Conservation (phyloP, 92 coral and sea anemone genomes). For the Porites evermanni region DNA sequence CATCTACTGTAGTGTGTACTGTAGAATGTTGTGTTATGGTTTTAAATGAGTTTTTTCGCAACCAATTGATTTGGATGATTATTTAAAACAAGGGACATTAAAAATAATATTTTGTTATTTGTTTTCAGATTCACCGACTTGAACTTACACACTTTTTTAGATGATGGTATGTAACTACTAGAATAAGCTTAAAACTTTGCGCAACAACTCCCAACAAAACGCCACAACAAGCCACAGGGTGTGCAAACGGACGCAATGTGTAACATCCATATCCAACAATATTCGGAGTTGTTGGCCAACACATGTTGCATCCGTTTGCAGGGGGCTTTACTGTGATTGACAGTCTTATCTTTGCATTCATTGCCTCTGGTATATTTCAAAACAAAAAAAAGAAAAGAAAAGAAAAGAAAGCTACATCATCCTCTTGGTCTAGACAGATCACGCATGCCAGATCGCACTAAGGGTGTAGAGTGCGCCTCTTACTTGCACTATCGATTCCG, state of each 20-base stretch:
- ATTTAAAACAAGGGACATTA: background rate
- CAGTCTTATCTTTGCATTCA: too few species aligned
- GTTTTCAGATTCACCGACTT: conserved; percentile 67
- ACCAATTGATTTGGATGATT: background rate
- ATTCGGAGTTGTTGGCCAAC: background rate
- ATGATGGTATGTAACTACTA: conserved; percentile 73
- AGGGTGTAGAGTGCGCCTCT: too few species aligned
- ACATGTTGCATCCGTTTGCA: background rate
- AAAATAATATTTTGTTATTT: conserved; percentile 4
- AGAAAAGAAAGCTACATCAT: too few species aligned
- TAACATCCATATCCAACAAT: too few species aligned
- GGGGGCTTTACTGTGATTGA: too few species aligned
- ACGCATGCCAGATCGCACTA: too few species aligned
- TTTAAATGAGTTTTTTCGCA: background rate
- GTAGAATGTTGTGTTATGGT: background rate
- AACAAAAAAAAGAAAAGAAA: too few species aligned
- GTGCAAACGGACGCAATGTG: background rate
- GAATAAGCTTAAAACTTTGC: background rate
- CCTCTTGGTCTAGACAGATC: too few species aligned
- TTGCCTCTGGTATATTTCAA: too few species aligned
- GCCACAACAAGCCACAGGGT: background rate
- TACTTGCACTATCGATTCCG: too few species aligned
- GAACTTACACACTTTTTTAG: conserved; percentile 70
- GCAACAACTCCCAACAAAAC: too few species aligned
- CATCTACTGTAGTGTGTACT: background rate